A percentile compares a stretch with the other conserved stretches of the same genome.
Conservation (phyloP, 2,888 invertebrate species). For the Helleia helle region DNA sequence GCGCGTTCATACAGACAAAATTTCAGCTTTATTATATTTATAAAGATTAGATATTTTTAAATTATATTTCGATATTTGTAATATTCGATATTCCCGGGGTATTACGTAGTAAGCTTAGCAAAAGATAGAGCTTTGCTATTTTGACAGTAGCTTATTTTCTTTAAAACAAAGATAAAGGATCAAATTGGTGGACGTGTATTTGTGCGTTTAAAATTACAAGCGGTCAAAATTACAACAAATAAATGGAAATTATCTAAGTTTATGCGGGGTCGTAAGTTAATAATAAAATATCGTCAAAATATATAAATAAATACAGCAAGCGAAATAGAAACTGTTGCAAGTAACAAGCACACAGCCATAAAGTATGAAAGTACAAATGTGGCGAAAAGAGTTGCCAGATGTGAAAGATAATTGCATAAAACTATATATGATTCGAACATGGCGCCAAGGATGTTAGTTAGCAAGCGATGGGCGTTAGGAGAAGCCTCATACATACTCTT, state of each 20-base stretch:
- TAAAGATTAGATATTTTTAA: too few relatives aligned
- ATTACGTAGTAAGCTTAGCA: too few relatives aligned
- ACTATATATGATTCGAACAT: not conserved
- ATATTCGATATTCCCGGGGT: too few relatives aligned
- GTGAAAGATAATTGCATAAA: not conserved
- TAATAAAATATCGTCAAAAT: not conserved
- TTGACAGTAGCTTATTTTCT: too few relatives aligned
- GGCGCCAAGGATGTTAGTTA: constrained; percentile 14
- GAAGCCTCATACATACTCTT: constrained; percentile 59
- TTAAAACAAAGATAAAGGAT: too few relatives aligned
- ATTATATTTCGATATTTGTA: too few relatives aligned
- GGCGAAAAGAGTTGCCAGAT: constrained; percentile 10
- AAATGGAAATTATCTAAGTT: not conserved
- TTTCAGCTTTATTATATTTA: too few relatives aligned
- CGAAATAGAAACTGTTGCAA: too few relatives aligned
- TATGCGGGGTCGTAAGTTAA: not conserved
- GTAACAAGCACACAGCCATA: not conserved
- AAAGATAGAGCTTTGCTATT: too few relatives aligned
- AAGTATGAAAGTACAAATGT: constrained; percentile 1
- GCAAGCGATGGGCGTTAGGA: constrained; percentile 21
- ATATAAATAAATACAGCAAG: not conserved
- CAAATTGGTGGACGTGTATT: too few relatives aligned
- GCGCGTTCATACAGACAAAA: too few relatives aligned
- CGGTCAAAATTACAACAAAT: not conserved
- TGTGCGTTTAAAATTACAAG: not conserved